Percentiles rank a stretch among this genome's conserved stretches.
phyloP scores from a whole-genome alignment of 2,888 invertebrate species.

The Neocrepidodera transversa region DNA sequence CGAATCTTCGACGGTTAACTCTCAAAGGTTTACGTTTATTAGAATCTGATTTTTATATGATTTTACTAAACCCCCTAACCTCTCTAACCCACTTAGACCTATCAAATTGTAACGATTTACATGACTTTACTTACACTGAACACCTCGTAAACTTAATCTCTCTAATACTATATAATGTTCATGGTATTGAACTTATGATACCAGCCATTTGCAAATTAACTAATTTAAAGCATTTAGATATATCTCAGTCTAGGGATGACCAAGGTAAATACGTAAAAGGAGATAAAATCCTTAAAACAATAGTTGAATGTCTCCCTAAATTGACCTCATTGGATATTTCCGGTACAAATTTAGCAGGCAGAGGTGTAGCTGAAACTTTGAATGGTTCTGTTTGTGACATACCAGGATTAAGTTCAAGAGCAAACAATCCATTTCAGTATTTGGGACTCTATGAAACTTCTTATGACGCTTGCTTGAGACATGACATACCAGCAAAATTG shows the following conservation, averaged over 20 bases:
- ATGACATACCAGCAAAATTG: slow-evolving; percentile 88
- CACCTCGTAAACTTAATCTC: slow-evolving; percentile 74
- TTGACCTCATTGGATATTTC: slow-evolving; percentile 91
- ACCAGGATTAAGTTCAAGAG: slow-evolving; percentile 81
- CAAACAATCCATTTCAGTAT: slow-evolving; percentile 82
- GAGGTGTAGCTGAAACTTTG: slow-evolving; percentile 71
- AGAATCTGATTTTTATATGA: slow-evolving; percentile 62
- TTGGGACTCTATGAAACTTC: slow-evolving; percentile 90
- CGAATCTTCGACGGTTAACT: slow-evolving; percentile 67
- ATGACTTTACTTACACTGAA: slow-evolving; percentile 72
- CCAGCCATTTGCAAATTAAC: slow-evolving; percentile 67
- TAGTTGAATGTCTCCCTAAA: slow-evolving; percentile 77
- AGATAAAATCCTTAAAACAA: slow-evolving; percentile 72
- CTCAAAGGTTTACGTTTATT: slow-evolving; percentile 64
- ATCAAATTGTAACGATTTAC: slow-evolving; percentile 70
- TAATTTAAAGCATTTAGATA: slow-evolving; percentile 77
- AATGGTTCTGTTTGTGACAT: slow-evolving; percentile 73
- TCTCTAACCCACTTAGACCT: slow-evolving; percentile 75
- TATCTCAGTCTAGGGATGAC: slow-evolving; percentile 79
- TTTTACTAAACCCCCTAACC: slow-evolving; percentile 67
- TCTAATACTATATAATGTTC: slow-evolving; percentile 83
- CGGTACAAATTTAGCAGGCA: slow-evolving; percentile 93
- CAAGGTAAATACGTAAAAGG: slow-evolving; percentile 76
- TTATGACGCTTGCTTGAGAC: slow-evolving; percentile 87
- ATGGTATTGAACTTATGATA: slow-evolving; percentile 68